Base-by-base conservation (phyloP, 2,113 vertebrate genomes). In the Eulemur macaco region DNA sequence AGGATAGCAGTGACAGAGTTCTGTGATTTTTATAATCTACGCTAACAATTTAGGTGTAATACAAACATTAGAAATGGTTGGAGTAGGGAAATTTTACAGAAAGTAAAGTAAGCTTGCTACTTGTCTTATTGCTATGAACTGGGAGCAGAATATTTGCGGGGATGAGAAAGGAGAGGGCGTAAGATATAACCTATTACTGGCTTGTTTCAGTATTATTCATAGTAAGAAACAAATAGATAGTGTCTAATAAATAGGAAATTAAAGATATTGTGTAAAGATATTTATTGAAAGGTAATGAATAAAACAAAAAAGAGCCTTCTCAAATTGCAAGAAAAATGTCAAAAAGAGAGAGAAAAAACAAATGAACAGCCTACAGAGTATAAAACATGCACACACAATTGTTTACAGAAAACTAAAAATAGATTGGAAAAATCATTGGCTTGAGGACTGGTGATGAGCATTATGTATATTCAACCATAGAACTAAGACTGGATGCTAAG, bases 161-260 rank as follows among this genome's bases (percentile, higher is more conserved):
- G 54, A 23, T 93, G 12, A 11, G 8, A 91, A 81, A 86, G 27
- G 34, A 84, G 7, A 60, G 12, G 14, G 11, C 50, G 8, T 74
- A 91, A 95, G 42, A 87, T 56, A 27, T 29, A 81, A 92, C 76
- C 60, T n/a, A 77, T 45, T 86, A 23, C 11, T 80, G 31, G 1
- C 84, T 95, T 86, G 52, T 89, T 95, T 95, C n/a, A 81, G 89
- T 86, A 86, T 21, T 73, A 14, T 54, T 86, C 12, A n/a, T 54
- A 85, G 7, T 39, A 84, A 92, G 47, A 95, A 92, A 91, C 37
- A 37, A 42, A 68, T 21, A 45, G 25, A 73, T 25, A 58, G 5
- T 39, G 92, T 87, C 66, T 93, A 82, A 78, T 88, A 86, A 96
- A 91, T n/a, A 83, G 20, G 42, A 50, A 80, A 96, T 86, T 89